Evolutionary conservation across 2,113 vertebrate species (phyloP).

Genomic region (Protobothrops flavoviridis): DNA sequence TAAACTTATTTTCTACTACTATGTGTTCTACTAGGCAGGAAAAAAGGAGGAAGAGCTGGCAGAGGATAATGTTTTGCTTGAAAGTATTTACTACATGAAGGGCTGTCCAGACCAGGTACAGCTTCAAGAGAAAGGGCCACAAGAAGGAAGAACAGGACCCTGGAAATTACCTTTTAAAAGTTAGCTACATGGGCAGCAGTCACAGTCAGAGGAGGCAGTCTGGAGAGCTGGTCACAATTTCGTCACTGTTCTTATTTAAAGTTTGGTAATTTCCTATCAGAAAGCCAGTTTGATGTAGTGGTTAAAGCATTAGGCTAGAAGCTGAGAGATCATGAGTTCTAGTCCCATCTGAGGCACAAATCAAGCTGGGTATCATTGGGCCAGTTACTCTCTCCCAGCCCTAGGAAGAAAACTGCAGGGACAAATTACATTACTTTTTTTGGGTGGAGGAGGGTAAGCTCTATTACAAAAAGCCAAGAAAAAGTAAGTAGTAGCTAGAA

Average conservation of each 20-base stretch:
- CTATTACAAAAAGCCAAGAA: background rate
- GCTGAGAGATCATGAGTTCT: too few species aligned
- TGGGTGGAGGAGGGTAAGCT: background rate
- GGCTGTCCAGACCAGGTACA: background rate
- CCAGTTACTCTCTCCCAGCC: too few species aligned
- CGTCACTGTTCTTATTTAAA: background rate
- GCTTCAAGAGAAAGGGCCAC: background rate
- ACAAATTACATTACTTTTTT: background rate
- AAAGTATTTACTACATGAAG: background rate
- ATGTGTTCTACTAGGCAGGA: background rate
- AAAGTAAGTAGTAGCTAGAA: background rate
- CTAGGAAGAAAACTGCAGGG: too few species aligned
- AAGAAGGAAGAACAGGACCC: background rate
- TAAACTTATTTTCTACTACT: background rate
- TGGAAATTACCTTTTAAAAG: background rate
- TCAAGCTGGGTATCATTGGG: too few species aligned
- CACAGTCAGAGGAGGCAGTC: too few species aligned
- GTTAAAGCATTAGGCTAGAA: too few species aligned
- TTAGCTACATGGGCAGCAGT: background rate
- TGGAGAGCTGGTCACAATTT: background rate
- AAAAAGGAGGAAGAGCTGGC: background rate
- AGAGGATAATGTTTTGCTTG: background rate
- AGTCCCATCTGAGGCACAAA: too few species aligned
- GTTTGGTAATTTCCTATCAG: background rate
- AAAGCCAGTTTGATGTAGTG: too few species aligned